Evolutionary conservation across 1,140 invertebrate genomes (phyloP), one percentile per base, ranked within the genome.

Genomic region (Pararge aegeria): DNA sequence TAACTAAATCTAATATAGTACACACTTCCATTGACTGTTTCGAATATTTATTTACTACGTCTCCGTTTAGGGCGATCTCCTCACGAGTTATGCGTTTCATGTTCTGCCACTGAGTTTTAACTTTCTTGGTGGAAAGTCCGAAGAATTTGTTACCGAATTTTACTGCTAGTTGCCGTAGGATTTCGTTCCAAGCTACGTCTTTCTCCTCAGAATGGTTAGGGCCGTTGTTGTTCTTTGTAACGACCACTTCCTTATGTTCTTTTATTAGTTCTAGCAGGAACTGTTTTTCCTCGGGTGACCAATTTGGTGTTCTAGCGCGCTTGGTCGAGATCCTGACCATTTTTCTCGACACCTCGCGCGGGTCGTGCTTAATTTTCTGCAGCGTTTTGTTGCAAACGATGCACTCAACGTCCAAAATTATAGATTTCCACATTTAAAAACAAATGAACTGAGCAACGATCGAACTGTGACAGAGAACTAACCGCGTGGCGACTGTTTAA

Each of bases 341-440:
- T 57, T 78, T 80, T 40, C 56, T 38, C 13, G 64, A 64, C 20
- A 65, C 70, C 65, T 78, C 62, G 15, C 49, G 48, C 0, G 83
- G 80, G 55, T 82, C 58, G 71, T 89, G 84, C 44, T 81, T 84
- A 56, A 89, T 88, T 74, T 86, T 87, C 70, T 88, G 84, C 82
- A 87, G 85, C 75, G 82, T 82, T 88, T 89, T 89, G 63, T 88
- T 85, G 71, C 87, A 88, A 83, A 84, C 82, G 69, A 89, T 88
- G 76, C 85, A 87, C 78, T 87, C 82, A 38, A 89, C 76, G 75
- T 87, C 85, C 70, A 88, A 84, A 71, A 86, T 78, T 74, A 89
- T 83, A 46, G 82, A 70, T 64, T 83, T 80, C 83, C 74, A 87
- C 83, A 87, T 87, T 83, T 82, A 80, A 83, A 83, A 64, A 87